Evolutionary conservation across 2,888 invertebrate genomes (phyloP).

Genomic region (Nemapogon koenigi): DNA sequence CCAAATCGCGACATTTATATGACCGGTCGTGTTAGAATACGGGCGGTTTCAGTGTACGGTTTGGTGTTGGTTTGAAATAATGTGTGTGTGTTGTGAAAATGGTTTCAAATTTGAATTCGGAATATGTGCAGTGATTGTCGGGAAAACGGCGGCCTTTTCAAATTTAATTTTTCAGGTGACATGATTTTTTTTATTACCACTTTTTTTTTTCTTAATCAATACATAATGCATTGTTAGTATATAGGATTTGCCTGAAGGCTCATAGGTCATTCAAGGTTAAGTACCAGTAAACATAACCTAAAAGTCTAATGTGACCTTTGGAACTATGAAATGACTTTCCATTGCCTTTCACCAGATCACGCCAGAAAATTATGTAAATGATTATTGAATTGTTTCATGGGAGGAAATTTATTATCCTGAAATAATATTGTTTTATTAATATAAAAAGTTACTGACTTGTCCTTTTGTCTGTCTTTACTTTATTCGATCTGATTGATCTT

Average conservation of each 20-base stretch:
- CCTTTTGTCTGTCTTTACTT: too few species aligned
- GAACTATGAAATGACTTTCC: slow-evolving; percentile 15
- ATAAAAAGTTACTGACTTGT: too few species aligned
- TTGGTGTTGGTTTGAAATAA: slow-evolving; percentile 19
- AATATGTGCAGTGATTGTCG: slow-evolving; percentile 16
- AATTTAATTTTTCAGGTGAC: slow-evolving; percentile 22
- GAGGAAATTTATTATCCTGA: too few species aligned
- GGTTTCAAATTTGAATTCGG: slow-evolving; percentile 16
- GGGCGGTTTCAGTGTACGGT: slow-evolving; percentile 21
- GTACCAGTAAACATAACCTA: slow-evolving; percentile 51
- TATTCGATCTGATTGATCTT: too few species aligned
- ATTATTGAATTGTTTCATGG: too few species aligned
- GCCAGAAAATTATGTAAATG: too few species aligned
- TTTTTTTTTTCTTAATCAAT: not conserved
- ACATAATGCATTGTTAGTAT: not conserved
- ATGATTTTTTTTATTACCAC: not conserved
- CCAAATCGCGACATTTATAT: slow-evolving; percentile 15
- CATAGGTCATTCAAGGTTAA: slow-evolving; percentile 63
- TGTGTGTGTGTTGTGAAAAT: slow-evolving; percentile 14
- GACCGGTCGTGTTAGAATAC: not conserved
- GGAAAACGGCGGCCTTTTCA: slow-evolving; percentile 37
- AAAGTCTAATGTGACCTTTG: slow-evolving; percentile 42
- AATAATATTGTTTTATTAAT: too few species aligned
- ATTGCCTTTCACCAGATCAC: too few species aligned
- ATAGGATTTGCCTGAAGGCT: slow-evolving; percentile 1